These are phyloP conservation scores for Paralvinella palmiformis DNA, from an alignment of 1,140 invertebrate genomes.

Conservation along the genomic window DNA sequence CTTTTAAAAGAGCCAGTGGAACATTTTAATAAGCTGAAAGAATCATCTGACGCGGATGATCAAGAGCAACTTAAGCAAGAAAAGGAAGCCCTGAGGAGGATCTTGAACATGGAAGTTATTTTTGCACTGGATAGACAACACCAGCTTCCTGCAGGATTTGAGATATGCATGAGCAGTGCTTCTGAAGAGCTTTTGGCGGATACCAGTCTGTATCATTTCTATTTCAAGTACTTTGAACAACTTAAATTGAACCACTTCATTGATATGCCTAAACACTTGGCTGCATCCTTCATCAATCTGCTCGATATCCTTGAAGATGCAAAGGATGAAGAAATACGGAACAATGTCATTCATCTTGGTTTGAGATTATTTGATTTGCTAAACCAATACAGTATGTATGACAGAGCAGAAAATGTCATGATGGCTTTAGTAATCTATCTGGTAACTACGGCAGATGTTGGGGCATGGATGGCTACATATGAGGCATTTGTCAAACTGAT, in stretches of 20 bases:
- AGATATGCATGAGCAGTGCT: conserved; percentile 39
- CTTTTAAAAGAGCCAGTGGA: conserved; percentile 23
- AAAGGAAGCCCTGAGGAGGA: conserved; percentile 90
- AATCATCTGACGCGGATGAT: conserved; percentile 27
- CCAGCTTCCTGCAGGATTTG: conserved; percentile 37
- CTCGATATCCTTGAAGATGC: conserved; percentile 26
- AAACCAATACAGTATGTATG: not conserved
- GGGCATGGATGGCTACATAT: conserved; percentile 36
- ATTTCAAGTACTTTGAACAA: conserved; percentile 36
- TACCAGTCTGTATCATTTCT: conserved; percentile 33
- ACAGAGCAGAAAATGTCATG: conserved; percentile 28
- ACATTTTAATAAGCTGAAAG: conserved; percentile 26
- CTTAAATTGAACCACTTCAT: conserved; percentile 27
- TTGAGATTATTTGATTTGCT: not conserved
- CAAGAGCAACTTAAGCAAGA: conserved; percentile 89
- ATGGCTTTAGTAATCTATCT: conserved; percentile 31
- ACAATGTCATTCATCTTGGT: conserved; percentile 17
- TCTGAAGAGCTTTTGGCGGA: conserved; percentile 36
- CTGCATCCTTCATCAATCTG: conserved; percentile 32
- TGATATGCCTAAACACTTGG: conserved; percentile 32
- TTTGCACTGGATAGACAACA: conserved; percentile 56
- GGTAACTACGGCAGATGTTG: conserved; percentile 28
- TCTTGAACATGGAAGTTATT: conserved; percentile 86
- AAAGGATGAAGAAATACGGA: conserved; percentile 18
- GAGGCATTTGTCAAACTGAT: conserved; percentile 38